phyloP scores from a whole-genome alignment of 2,113 vertebrate species.

The Tragelaphus scriptus region DNA sequence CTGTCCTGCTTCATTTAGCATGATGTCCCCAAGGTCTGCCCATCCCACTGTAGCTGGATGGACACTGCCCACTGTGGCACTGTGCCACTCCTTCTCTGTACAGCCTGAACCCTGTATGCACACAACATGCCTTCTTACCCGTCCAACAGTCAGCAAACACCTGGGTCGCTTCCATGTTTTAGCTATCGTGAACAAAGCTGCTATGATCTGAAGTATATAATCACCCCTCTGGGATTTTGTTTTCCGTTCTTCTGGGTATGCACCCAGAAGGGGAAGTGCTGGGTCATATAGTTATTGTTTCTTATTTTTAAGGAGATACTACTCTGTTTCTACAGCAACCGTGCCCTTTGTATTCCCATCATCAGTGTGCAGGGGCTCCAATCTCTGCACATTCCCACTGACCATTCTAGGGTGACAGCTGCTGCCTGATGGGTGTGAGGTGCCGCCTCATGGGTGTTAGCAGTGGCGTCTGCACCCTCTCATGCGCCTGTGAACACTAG shows the following conservation, averaged over 20 bases:
- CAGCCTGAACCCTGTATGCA: neutral
- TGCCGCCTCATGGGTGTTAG: neutral
- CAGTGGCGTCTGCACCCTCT: neutral
- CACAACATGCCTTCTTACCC: neutral
- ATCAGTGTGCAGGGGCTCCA: neutral
- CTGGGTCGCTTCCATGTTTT: neutral
- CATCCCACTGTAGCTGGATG: neutral
- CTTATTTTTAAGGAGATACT: neutral
- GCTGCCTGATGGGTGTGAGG: neutral
- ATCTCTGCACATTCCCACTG: neutral
- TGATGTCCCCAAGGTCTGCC: rapidly evolving
- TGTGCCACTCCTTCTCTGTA: neutral
- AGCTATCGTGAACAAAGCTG: neutral
- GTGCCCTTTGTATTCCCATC: no score
- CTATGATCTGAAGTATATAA: rapidly evolving
- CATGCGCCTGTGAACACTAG: neutral
- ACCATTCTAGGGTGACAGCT: neutral
- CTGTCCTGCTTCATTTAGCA: neutral
- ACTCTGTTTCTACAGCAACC: neutral
- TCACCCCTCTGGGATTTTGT: neutral
- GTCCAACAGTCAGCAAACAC: rapidly evolving
- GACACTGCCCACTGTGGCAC: neutral
- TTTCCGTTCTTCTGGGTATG: neutral
- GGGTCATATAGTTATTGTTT: neutral
- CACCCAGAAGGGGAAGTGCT: neutral